Percentiles rank a stretch among this genome's conserved stretches.
Evolutionary conservation across 2,888 invertebrate species (phyloP).

Genomic region (Papilio protenor): DNA sequence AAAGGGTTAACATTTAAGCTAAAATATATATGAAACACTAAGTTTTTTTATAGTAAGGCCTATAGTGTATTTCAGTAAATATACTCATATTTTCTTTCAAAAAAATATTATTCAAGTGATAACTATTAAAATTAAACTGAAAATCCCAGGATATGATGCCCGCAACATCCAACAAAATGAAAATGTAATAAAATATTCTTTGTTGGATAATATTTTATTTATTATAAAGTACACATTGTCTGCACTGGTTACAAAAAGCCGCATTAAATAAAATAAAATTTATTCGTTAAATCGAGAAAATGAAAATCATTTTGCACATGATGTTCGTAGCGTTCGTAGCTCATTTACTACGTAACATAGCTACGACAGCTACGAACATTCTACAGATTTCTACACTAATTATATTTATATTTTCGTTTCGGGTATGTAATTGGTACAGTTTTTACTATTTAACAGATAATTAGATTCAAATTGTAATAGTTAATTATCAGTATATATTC

Average conservation of each 20-base stretch:
- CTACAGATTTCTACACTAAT: conserved; percentile 2
- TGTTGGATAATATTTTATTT: conserved; percentile 32
- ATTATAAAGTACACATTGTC: conserved; percentile 31
- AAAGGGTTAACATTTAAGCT: too few species aligned
- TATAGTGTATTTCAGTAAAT: too few species aligned
- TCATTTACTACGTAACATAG: conserved; percentile 54
- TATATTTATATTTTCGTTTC: conserved; percentile 1
- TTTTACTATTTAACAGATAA: not conserved
- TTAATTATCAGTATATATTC: not conserved
- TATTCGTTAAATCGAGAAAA: conserved; percentile 41
- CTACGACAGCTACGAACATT: conserved; percentile 49
- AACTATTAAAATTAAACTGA: not conserved
- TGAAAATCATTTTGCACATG: conserved; percentile 40
- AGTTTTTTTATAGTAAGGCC: too few species aligned
- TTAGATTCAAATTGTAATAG: too few species aligned
- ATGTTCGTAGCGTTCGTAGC: conserved; percentile 47
- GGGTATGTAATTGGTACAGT: not conserved
- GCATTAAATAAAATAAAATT: conserved; percentile 38
- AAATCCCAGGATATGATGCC: not conserved
- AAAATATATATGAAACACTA: too few species aligned
- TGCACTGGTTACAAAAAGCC: conserved; percentile 38
- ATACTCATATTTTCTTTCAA: too few species aligned
- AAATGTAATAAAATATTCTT: conserved; percentile 26
- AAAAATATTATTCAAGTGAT: too few species aligned
- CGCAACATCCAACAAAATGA: conserved; percentile 14